These are phyloP conservation scores for Aythya fuligula DNA, from an alignment of 2,797 vertebrate genomes.

Conservation along the genomic window DNA sequence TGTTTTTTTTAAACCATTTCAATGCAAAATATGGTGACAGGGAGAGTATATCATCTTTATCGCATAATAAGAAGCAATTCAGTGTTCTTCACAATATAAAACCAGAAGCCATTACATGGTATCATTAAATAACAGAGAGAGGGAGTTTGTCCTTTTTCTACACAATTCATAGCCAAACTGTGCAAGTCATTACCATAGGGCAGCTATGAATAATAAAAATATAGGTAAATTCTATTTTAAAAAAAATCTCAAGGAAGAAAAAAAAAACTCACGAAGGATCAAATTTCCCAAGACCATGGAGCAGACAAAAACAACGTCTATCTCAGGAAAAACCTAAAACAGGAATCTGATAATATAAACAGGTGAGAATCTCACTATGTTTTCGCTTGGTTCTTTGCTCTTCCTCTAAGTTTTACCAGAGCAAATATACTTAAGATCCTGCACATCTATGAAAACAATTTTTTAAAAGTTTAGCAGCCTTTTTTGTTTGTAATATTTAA, in stretches of 20 bases:
- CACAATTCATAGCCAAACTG: not conserved
- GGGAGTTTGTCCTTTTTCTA: not conserved
- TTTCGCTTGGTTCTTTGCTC: not conserved
- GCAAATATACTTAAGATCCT: not conserved
- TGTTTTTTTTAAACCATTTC: not conserved
- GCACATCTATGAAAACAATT: not conserved
- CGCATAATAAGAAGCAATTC: not conserved
- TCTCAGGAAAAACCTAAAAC: not conserved
- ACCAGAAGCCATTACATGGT: not conserved
- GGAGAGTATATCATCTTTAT: not conserved
- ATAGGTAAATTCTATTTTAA: not conserved
- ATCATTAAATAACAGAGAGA: not conserved
- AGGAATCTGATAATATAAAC: not conserved
- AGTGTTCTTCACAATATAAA: not conserved
- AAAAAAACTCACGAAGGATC: not conserved
- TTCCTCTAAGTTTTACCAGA: not conserved
- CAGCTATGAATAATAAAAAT: not conserved
- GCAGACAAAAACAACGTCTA: fast-evolving
- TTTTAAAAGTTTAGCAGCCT: not conserved
- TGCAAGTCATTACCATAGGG: not conserved
- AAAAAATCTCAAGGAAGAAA: too few species aligned
- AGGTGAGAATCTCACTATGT: not conserved
- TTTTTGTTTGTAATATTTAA: not conserved
- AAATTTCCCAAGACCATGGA: fast-evolving
- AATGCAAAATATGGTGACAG: not conserved